Evolutionary conservation across 1,140 invertebrate species (phyloP).

Genomic region (Stratiolaelaps scimitus): DNA sequence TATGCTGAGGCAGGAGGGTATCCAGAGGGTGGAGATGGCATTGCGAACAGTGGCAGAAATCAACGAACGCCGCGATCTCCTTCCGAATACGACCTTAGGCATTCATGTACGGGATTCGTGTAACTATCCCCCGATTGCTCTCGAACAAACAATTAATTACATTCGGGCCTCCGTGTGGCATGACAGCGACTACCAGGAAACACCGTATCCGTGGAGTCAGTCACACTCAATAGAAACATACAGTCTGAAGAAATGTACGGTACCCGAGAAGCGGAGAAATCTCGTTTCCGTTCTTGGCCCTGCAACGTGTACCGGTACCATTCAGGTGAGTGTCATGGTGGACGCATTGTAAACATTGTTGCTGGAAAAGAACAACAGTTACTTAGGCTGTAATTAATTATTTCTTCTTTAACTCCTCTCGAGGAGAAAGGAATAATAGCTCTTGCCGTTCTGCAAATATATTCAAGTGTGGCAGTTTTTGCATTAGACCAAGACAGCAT

Average conservation of each 20-base stretch:
- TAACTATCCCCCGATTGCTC: conserved; percentile 59
- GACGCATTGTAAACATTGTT: too few relatives aligned
- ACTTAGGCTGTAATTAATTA: too few relatives aligned
- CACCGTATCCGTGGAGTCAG: conserved; percentile 28
- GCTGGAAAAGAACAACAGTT: too few relatives aligned
- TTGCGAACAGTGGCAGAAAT: conserved; percentile 48
- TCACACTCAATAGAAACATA: conserved; percentile 20
- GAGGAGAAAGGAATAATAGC: too few relatives aligned
- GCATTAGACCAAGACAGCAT: too few relatives aligned
- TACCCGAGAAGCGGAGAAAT: conserved; percentile 43
- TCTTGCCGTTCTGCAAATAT: too few relatives aligned
- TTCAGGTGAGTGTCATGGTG: conserved; percentile 41
- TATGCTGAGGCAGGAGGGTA: conserved; percentile 53
- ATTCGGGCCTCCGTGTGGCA: conserved; percentile 52
- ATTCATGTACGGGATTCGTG: conserved; percentile 66
- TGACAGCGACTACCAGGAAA: conserved; percentile 27
- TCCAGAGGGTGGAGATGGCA: conserved; percentile 60
- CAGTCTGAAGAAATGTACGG: conserved; percentile 21
- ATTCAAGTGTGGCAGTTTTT: too few relatives aligned
- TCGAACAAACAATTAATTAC: conserved; percentile 62
- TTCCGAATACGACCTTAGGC: conserved; percentile 53
- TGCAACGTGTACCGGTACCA: conserved; percentile 53
- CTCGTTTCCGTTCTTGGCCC: conserved; percentile 57
- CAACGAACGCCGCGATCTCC: conserved; percentile 43
- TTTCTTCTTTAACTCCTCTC: too few relatives aligned